Percentiles rank a stretch among this genome's conserved stretches.
Evolutionary conservation across 2,888 invertebrate genomes (phyloP).

Genomic region (Omphaloscelis lunosa): DNA sequence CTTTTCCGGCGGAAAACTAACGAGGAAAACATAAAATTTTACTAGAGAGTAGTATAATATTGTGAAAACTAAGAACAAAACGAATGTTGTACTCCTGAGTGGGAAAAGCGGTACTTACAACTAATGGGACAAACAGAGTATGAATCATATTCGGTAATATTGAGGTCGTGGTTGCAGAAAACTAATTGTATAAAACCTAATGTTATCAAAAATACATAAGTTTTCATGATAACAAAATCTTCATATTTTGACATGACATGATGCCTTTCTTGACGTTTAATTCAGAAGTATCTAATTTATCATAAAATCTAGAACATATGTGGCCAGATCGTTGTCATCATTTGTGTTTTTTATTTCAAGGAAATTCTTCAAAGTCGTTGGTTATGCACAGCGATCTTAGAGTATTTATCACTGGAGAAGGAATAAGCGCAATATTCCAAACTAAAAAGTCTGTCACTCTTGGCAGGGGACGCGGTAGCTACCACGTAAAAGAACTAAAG

Average conservation of each 20-base stretch:
- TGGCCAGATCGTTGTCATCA: conserved; percentile 65
- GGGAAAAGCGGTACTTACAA: conserved; percentile 74
- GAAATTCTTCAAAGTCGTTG: neutral
- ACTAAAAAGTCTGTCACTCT: too few species aligned
- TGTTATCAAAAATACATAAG: conserved; percentile 83
- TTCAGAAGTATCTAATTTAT: conserved; percentile 25
- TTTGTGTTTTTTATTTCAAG: conserved; percentile 25
- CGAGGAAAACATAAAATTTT: conserved; percentile 39
- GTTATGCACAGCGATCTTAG: too few species aligned
- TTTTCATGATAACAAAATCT: conserved; percentile 85
- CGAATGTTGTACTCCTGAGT: conserved; percentile 1
- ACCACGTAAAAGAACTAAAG: too few species aligned
- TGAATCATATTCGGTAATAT: conserved; percentile 75
- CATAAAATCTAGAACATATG: conserved; percentile 53
- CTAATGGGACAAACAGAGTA: conserved; percentile 76
- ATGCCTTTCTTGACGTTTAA: conserved; percentile 66
- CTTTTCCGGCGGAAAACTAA: conserved; percentile 82
- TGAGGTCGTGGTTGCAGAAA: conserved; percentile 72
- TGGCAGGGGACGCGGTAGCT: too few species aligned
- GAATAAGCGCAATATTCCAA: too few species aligned
- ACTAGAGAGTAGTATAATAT: neutral
- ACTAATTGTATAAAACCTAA: conserved; percentile 80
- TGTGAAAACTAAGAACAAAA: conserved; percentile 8
- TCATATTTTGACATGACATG: conserved; percentile 81
- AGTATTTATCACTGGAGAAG: too few species aligned